Conservation (phyloP, 2,888 invertebrate species). For the Onthophagus sagittarius region DNA sequence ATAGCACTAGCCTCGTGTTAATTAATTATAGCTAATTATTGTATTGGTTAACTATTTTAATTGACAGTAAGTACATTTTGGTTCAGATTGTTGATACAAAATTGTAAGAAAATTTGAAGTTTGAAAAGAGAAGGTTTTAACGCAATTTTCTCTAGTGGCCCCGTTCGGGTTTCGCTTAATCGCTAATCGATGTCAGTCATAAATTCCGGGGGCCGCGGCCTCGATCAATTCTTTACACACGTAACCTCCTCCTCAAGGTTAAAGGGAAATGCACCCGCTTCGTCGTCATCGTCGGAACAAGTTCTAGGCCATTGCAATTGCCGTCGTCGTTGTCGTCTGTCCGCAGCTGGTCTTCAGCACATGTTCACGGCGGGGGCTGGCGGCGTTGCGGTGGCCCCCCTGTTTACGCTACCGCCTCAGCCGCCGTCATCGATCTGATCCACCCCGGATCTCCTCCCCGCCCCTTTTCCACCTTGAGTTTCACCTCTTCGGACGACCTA, state of each 20-base stretch:
- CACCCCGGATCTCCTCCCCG: not conserved
- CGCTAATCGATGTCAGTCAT: constrained; percentile 13
- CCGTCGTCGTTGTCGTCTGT: not conserved
- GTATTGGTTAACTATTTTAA: too few relatives aligned
- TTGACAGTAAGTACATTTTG: too few relatives aligned
- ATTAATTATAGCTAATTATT: too few relatives aligned
- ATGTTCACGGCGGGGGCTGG: not conserved
- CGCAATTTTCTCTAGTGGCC: not conserved
- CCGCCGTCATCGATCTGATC: not conserved
- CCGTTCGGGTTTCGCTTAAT: not conserved
- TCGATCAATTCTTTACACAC: constrained; percentile 10
- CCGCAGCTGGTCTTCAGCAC: not conserved
- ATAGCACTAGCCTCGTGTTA: too few relatives aligned
- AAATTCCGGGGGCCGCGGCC: constrained; percentile 3
- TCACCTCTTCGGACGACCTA: not conserved
- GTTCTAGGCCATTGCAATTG: constrained; percentile 4
- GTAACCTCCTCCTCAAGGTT: constrained; percentile 6
- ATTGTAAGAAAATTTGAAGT: too few relatives aligned
- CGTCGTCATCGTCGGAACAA: not conserved
- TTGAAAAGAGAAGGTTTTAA: too few relatives aligned
- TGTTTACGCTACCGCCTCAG: constrained; percentile 2
- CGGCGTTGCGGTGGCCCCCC: not conserved
- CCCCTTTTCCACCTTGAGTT: not conserved
- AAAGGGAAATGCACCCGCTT: constrained; percentile 12
- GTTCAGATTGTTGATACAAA: too few relatives aligned